These are phyloP conservation scores for Tragelaphus strepsiceros DNA, from an alignment of 2,113 vertebrate species.

Conservation along the genomic window DNA sequence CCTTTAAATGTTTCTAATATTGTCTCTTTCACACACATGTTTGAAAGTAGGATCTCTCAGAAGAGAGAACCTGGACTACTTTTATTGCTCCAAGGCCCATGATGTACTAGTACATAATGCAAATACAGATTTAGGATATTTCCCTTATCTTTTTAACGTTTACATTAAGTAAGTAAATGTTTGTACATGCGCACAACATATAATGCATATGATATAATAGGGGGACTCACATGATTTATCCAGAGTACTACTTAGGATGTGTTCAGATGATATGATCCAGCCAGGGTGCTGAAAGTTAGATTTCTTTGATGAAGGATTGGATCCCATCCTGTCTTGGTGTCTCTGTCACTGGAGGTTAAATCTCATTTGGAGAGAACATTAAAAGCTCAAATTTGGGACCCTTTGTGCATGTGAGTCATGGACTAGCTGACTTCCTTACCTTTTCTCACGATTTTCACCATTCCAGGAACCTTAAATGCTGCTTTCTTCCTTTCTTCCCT, in stretches of 20 bases:
- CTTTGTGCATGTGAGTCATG: background rate
- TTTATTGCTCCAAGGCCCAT: background rate
- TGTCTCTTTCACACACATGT: background rate
- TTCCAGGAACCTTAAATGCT: background rate
- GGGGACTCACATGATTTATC: background rate
- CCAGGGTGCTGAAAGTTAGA: background rate
- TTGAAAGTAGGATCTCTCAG: background rate
- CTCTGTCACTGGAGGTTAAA: background rate
- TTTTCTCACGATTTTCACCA: accelerated
- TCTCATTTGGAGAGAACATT: background rate
- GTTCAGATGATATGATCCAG: background rate
- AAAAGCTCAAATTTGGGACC: background rate
- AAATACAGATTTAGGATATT: background rate
- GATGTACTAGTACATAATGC: no score
- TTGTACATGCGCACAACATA: background rate
- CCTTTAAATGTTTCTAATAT: background rate
- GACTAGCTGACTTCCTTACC: background rate
- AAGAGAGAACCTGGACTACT: background rate
- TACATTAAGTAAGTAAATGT: background rate
- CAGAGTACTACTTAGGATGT: background rate
- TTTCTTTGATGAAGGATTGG: background rate
- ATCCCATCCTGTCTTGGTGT: background rate
- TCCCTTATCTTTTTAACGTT: background rate
- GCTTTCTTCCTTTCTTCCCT: background rate
- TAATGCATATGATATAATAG: no score